Base-by-base conservation (phyloP, 2,113 vertebrate genomes). In the Osmerus eperlanus region DNA sequence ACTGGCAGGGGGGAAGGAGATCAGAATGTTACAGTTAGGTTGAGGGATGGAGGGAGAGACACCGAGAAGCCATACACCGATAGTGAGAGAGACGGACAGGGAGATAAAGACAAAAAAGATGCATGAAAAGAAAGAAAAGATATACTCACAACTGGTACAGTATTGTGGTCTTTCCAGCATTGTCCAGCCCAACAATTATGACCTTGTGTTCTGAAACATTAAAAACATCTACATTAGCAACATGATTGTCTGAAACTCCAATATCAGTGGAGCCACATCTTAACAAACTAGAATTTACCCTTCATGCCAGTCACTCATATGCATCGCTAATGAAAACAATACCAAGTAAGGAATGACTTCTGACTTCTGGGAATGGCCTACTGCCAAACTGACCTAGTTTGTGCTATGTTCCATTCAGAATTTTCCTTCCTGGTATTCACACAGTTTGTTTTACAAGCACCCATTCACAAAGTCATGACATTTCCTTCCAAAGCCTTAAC, bases 111-210 rank as follows among this genome's bases (percentile, higher is more conserved):
- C 8, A 29, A 13, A 56, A 52, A 3, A 12, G 16, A 11, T 21
- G 19, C 6, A 18, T 28, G 7, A 4, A 7, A 51, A 65, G 28
- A 67, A 32, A 59, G 55, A 51, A 19, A 32, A 59, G 52, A 51
- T 18, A 12, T 67, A 96, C 97, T 98, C 90, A 99, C 97, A 99
- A 99, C 14, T 99, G 97, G 87, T 99, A 99, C 83, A 99, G 94
- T 74, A 99, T 99, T 66, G 97, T 99, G 4, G 97, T 99, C 92
- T 99, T 99, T 69, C 97, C 97, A 68, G 97, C 97, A 84, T 99
- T 99, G 88, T 99, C 97, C 83, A 99, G 90, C 51, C 97, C 97
- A 78, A 99, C 97, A 87, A 99, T 98, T 78, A 99, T 99, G 83
- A 99, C 97, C 89, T 99, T 99, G 94, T 99, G 97, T 87, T 99